Evolutionary conservation across 2,113 vertebrate species (phyloP).

Genomic region (Vulpes vulpes): DNA sequence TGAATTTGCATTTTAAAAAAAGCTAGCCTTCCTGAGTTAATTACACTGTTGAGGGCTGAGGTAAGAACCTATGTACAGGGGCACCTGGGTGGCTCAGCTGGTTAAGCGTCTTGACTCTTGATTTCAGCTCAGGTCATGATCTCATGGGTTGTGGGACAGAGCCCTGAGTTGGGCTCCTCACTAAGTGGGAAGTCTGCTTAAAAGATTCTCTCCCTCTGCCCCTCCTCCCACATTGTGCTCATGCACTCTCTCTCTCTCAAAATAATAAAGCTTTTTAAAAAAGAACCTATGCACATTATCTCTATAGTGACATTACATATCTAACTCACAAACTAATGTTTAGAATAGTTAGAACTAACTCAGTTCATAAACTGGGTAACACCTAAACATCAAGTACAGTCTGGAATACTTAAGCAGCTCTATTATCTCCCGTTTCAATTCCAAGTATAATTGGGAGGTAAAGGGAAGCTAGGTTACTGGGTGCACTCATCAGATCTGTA

Average conservation of each 20-base stretch:
- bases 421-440: not conserved
- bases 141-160: not conserved
- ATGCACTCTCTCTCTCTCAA: not conserved
- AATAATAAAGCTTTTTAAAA: not conserved
- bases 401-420: not conserved
- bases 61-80: not conserved
- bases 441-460: not conserved
- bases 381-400: not conserved
- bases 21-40: not conserved
- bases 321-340: constrained; percentile 43
- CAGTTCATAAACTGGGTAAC: not conserved
- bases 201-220: not conserved
- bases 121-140: not conserved
- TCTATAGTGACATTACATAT: constrained; percentile 40
- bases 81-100: not conserved
- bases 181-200: not conserved
- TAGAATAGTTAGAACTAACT: not conserved
- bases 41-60: constrained; percentile 6
- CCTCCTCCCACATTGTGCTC: not conserved
- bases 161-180: not conserved
- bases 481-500: not conserved
- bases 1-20: constrained; percentile 21
- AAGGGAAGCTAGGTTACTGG: not conserved
- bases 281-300: not conserved
- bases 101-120: not conserved